These are phyloP conservation scores for Syngnathus scovelli DNA, from an alignment of 2,113 vertebrate genomes.

Conservation along the genomic window DNA sequence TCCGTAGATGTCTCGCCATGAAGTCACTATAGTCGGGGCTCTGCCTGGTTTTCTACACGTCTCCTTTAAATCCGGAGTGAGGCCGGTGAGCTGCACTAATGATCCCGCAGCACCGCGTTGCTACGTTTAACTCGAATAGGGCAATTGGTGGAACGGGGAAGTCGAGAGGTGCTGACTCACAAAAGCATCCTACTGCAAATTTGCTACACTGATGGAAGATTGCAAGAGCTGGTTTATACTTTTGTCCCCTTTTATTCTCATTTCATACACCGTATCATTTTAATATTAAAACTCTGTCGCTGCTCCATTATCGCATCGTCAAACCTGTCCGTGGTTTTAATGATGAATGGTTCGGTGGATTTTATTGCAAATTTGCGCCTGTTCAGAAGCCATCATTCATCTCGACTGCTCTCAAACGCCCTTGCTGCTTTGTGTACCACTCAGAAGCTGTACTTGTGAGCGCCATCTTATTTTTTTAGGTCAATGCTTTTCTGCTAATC, in stretches of 20 bases:
- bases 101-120: conserved; percentile 16
- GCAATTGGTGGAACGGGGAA: conserved; percentile 1
- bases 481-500: conserved; percentile 25
- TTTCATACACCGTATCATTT: background rate
- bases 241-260: background rate
- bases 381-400: conserved; percentile 27
- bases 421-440: conserved; percentile 30
- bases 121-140: conserved; percentile 10
- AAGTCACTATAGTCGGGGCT: background rate
- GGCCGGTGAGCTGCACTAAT: conserved; percentile 30
- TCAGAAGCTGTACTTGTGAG: conserved; percentile 25
- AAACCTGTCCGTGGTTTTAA: background rate
- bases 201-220: background rate
- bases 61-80: conserved; percentile 17
- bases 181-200: conserved; percentile 1
- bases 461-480: conserved; percentile 36
- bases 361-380: conserved; percentile 16
- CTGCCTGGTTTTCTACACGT: background rate
- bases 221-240: background rate
- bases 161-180: conserved; percentile 10
- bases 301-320: background rate
- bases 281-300: background rate
- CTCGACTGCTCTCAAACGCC: conserved; percentile 11
- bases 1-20: too few species aligned
- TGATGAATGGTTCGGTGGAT: background rate